These are phyloP conservation scores for Mesembrinibis cayennensis DNA, from an alignment of 2,113 vertebrate species.

Conservation along the genomic window DNA sequence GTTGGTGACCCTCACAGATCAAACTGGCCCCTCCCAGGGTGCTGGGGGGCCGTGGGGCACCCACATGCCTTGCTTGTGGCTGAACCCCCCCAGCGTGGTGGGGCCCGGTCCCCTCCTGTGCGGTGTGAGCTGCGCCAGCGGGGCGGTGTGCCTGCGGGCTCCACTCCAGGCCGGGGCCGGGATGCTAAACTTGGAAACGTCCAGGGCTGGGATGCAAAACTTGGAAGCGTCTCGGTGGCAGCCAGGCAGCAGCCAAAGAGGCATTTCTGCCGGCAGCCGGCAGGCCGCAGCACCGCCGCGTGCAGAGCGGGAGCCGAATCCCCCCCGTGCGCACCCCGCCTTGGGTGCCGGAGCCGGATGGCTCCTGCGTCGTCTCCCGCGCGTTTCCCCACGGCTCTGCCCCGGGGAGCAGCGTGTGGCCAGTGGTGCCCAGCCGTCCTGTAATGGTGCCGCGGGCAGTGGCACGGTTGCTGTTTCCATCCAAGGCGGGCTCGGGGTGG, in stretches of 20 bases:
- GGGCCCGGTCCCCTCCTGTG: fast-evolving
- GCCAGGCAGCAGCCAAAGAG: fast-evolving
- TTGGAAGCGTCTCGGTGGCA: background rate
- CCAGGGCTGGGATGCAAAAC: background rate
- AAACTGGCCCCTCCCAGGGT: background rate
- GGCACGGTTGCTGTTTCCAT: background rate
- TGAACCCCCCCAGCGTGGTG: fast-evolving
- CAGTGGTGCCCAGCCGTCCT: background rate
- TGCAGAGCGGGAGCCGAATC: background rate
- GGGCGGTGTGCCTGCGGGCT: background rate
- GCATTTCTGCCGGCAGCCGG: background rate
- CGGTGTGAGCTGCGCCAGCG: fast-evolving
- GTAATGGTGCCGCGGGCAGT: fast-evolving
- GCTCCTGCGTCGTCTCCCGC: fast-evolving
- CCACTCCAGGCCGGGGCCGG: background rate
- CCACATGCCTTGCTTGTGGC: background rate
- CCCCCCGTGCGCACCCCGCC: fast-evolving
- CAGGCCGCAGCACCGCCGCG: background rate
- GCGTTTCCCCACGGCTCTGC: background rate
- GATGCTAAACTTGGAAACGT: background rate
- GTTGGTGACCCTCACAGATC: background rate
- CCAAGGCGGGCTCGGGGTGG: background rate
- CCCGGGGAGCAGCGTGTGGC: background rate
- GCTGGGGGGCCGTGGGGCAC: fast-evolving
- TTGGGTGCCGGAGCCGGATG: background rate